Base-by-base conservation (phyloP, 2,888 invertebrate species). In the Nymphalis polychloros region DNA sequence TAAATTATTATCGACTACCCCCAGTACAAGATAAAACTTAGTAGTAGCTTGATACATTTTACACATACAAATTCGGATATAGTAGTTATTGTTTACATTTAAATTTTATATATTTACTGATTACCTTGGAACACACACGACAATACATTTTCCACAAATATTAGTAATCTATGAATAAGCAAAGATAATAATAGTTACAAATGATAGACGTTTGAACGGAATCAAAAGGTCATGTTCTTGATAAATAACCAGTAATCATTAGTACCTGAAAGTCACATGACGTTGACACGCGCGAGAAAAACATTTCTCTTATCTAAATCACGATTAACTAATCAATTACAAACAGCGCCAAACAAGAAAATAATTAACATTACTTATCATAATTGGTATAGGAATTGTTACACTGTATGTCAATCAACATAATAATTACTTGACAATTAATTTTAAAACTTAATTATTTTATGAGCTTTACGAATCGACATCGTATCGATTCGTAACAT, bases 251-350 rank as follows among this genome's bases (percentile, higher is more conserved):
- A 70, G 48, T 53, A 50, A 17, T 53, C 59, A 69, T 70, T 31
- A 64, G 48, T 68, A 70, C 70, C 68, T 70, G 71, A 69, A 70
- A 50, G 47, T 63, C 60, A 55, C 59, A 55, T 66, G 68, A 71
- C 57, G 13, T 63, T 68, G 66, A 70, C 69, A 67, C 70, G 65
- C 52, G 68, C 61, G 62, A 71, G 53, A 66, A 66, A 68, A 69
- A 67, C 63, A 66, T 68, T 53, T 61, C 20, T 52, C 59, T 70
- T 70, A 72, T 72, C 72, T 64, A 27, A 68, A 66, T 62, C 19
- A 46, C 20, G 50, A 61, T 59, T 63, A 65, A 64, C 57, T 70
- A 71, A 72, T 74, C 64, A 69, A 63, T 73, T 70, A 69, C 61
- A 63, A 64, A 73, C 70, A 70, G 50, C 68, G 57, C 68, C 20